Base-by-base conservation (phyloP, 2,797 vertebrate genomes). In the Spatula clypeata region DNA sequence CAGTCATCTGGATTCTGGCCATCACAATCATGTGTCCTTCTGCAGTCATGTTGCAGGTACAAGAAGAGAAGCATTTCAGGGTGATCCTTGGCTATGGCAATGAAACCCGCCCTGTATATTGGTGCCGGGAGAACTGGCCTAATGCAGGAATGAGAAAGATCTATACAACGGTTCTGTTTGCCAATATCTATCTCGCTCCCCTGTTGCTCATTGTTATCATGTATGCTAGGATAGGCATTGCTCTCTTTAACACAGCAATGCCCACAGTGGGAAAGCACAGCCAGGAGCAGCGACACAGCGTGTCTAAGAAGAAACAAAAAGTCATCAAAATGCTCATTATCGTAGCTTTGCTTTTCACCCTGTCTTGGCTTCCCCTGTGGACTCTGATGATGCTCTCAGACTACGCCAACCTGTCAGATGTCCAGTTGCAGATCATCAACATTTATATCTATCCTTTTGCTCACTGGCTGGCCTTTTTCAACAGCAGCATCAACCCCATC, bases 311-410 rank as follows among this genome's bases (percentile, higher is more conserved):
- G 83, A 99, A 99, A 67, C 99, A 98, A 36, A 98, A 98, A 66
- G 98, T 98, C 81, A 98, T 99, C 70, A 99, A 99, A 95, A 99
- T 99, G 99, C 98, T 99, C 3, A 81, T 99, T 2, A 92, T 98
- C 0, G 99, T 99, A 34, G 99, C 99, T 13, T 67, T 99, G 92
- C 98, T 99, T 6, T 99, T 99, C 92, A 98, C 99, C 70, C 93
- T 99, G 2, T 99, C 99, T 90, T 99, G 99, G 99, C 97, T 99
- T 61, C 99, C 99, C 10, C 93, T 99, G 79, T 99, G 99, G 99
- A 99, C 99, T 1, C 98, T 99, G 45, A 99, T 99, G 98, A 99
- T 99, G 99, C 94, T 99, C 54, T 99, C 99, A 0, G 99, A 99
- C 97, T 99, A 99, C 0, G 98, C 98, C 57, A 98, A 97, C 82